These are phyloP conservation scores for Echeneis naucrates DNA, from an alignment of 2,797 vertebrate genomes.

Conservation along the genomic window DNA sequence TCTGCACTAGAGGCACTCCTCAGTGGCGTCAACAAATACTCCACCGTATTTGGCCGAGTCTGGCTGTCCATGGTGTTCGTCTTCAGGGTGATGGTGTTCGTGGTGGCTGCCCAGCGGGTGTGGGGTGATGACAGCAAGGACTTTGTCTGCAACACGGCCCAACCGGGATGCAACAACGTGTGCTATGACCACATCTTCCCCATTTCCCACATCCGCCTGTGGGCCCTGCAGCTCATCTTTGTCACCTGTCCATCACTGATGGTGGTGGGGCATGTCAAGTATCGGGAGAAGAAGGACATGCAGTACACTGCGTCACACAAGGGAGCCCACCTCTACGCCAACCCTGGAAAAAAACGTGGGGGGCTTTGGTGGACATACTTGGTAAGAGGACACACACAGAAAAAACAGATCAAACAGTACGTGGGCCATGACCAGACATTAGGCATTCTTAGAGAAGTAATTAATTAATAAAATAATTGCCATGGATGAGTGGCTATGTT, in stretches of 20 bases:
- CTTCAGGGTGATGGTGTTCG: slow-evolving; percentile 92
- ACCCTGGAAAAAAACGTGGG: slow-evolving; percentile 89
- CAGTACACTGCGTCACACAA: slow-evolving; percentile 46
- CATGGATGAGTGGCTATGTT: not conserved
- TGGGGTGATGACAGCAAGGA: slow-evolving; percentile 92
- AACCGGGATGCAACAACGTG: slow-evolving; percentile 92
- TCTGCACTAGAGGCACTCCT: slow-evolving; percentile 83
- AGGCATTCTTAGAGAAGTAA: slow-evolving; percentile 2
- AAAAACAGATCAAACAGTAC: not conserved
- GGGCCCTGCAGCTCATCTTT: slow-evolving; percentile 98
- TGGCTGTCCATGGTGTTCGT: slow-evolving; percentile 95
- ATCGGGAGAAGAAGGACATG: slow-evolving; percentile 86
- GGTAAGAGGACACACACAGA: slow-evolving; percentile 61
- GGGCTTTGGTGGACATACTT: slow-evolving; percentile 96
- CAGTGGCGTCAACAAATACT: slow-evolving; percentile 91
- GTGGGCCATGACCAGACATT: not conserved
- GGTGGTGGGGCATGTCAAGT: slow-evolving; percentile 93
- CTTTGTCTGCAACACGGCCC: slow-evolving; percentile 91
- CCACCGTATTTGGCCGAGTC: slow-evolving; percentile 91
- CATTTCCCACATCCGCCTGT: slow-evolving; percentile 95
- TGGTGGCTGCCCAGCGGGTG: slow-evolving; percentile 90
- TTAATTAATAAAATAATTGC: slow-evolving; percentile 11
- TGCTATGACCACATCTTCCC: slow-evolving; percentile 93
- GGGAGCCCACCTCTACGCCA: slow-evolving; percentile 76
- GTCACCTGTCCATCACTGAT: slow-evolving; percentile 95